Percentiles rank a stretch among this genome's conserved stretches.
Conservation (phyloP, 2,888 invertebrate species). For the Pseudococcus jackbeardsleyi region DNA sequence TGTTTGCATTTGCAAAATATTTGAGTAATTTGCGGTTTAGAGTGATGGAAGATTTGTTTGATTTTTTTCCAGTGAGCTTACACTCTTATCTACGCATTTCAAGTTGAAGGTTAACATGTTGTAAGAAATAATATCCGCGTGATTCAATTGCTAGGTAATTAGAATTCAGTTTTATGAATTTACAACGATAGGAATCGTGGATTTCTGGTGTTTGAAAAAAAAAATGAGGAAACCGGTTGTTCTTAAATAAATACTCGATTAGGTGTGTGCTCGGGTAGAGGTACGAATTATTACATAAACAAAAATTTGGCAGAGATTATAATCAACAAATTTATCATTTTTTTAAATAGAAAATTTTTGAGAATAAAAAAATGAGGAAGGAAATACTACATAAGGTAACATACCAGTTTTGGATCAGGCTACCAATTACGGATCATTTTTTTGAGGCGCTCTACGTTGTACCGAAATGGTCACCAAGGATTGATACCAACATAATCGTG, state of each 20-base stretch:
- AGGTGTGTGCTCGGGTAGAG: neutral
- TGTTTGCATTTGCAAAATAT: neutral
- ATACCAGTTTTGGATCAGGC: too few relatives aligned
- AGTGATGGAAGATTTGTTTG: neutral
- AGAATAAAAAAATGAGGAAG: too few relatives aligned
- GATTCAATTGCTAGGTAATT: neutral
- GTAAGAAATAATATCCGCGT: slow-evolving; percentile 7
- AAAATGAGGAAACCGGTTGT: neutral
- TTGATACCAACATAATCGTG: too few relatives aligned
- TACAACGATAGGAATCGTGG: neutral
- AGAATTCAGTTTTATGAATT: neutral
- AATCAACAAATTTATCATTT: neutral
- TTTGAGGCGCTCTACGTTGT: too few relatives aligned
- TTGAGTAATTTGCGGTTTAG: neutral
- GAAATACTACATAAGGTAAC: too few relatives aligned
- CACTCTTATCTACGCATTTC: neutral
- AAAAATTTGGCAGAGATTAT: neutral
- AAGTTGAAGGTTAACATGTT: slow-evolving; percentile 36
- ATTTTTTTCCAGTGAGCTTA: neutral
- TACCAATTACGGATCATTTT: too few relatives aligned
- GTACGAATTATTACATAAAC: neutral
- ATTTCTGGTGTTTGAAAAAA: neutral
- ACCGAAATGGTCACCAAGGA: too few relatives aligned
- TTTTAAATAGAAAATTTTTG: too few relatives aligned
- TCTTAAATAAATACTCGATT: neutral